These are phyloP conservation scores for Alectura lathami DNA, from an alignment of 2,113 vertebrate genomes.

Conservation along the genomic window DNA sequence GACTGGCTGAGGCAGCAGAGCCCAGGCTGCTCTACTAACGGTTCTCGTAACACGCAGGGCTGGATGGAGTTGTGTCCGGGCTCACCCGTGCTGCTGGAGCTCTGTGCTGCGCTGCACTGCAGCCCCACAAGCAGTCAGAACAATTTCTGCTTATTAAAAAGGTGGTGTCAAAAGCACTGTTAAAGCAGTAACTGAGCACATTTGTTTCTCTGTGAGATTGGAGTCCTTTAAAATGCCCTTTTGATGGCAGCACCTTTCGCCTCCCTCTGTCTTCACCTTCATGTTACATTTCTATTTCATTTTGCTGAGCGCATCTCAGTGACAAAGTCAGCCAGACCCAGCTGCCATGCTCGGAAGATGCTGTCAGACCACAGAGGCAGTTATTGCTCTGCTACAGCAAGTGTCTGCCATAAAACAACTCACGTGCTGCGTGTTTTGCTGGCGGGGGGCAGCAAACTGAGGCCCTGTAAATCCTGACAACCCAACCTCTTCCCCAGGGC, in stretches of 20 bases:
- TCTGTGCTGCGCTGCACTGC: accelerated
- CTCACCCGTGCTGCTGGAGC: not conserved
- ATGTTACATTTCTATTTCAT: accelerated
- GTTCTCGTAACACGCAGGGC: accelerated
- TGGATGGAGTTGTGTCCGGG: not conserved
- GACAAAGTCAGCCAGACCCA: accelerated
- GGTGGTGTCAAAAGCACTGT: not conserved
- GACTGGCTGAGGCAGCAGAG: not conserved
- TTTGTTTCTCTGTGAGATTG: not conserved
- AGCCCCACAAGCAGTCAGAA: not conserved
- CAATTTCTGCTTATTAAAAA: not conserved
- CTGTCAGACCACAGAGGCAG: not conserved
- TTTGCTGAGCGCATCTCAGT: accelerated
- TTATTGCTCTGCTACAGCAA: not conserved
- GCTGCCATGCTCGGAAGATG: accelerated
- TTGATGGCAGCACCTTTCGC: not conserved
- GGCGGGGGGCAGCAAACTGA: not conserved
- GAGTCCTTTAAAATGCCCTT: not conserved
- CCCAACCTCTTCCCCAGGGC: accelerated
- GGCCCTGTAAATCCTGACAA: not conserved
- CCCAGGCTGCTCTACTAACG: not conserved
- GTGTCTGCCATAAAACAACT: not conserved
- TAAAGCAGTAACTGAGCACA: not conserved
- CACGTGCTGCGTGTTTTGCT: not conserved
- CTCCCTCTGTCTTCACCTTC: not conserved